These are phyloP conservation scores for Ramazzottius varieornatus DNA, from an alignment of 2,888 invertebrate genomes.

Conservation along the genomic window DNA sequence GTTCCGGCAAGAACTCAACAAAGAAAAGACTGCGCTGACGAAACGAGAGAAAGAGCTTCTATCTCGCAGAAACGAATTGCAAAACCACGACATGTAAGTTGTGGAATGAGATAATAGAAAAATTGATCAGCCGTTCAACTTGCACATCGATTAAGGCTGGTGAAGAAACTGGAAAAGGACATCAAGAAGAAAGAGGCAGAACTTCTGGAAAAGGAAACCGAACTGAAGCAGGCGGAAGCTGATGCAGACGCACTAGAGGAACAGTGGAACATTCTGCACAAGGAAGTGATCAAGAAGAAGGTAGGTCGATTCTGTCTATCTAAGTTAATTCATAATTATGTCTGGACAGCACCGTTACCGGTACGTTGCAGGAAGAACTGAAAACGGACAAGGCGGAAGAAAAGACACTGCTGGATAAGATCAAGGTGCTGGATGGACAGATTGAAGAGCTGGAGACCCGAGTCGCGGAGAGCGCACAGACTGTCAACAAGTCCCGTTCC, in stretches of 20 bases:
- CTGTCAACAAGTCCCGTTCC: too few species aligned
- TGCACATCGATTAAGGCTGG: too few species aligned
- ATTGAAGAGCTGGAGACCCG: conserved; percentile 13
- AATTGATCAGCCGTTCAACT: too few species aligned
- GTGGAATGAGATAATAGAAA: too few species aligned
- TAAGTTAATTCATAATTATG: too few species aligned
- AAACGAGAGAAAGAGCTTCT: neutral
- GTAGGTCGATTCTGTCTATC: too few species aligned
- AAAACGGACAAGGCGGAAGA: neutral
- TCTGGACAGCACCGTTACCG: too few species aligned
- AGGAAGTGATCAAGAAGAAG: neutral
- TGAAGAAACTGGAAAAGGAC: neutral
- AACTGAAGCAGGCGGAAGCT: neutral
- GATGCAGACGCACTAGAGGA: neutral
- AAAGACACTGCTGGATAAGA: neutral
- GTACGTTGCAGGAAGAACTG: neutral
- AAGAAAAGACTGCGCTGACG: neutral
- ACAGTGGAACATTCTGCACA: neutral
- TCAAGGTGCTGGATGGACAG: neutral
- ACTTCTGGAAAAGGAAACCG: neutral
- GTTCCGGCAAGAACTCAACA: too few species aligned
- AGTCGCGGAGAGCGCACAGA: too few species aligned
- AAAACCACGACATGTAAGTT: neutral
- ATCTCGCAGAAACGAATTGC: neutral
- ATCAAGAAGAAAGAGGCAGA: neutral